Evolutionary conservation across 2,888 invertebrate species (phyloP), one percentile per base, ranked within the genome.

Genomic region (Tenthredo notha): DNA sequence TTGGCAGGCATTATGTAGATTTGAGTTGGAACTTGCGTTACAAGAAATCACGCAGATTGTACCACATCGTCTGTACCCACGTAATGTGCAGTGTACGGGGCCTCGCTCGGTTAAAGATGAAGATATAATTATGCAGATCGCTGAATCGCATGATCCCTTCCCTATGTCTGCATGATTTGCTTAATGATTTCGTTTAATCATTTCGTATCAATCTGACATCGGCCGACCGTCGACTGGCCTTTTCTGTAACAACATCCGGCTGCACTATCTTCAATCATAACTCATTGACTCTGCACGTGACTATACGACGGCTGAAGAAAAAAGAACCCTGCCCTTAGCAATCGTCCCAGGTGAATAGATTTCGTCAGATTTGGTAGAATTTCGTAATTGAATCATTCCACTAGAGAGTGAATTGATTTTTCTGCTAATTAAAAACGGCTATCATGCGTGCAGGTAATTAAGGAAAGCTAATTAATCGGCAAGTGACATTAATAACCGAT

Each of bases 121-220:
- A 43, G 58, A 21, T 61, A 78, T 84, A 80, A 84, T 84, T 84
- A 84, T 84, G 78, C 65, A 84, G 78, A 84, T 84, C 78, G 84
- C 21, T 74, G 75, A 61, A 84, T 84, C 84, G 77, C 84, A 80
- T 84, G 84, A 75, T 72, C 21, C 67, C 21, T 77, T 29, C 3
- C 47, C 50, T 67, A n/a, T 78, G 78, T 77, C 54, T 54, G 54
- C 47, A 77, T 50, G 61, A 70, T 84, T 70, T 84, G 58, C 84
- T 65, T 80, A 84, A 84, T 65, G 67, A 78, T 84, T 84, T 65
- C 84, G 43, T 65, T 84, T 78, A 84, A 84, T 84, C 84, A 75
- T 75, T 74, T 58, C 84, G 37, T 84, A 84, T 84, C 61, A 84
- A 84, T 84, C 84, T 77, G 84, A 84, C 84, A 72, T 84, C 84